Conservation (phyloP, 2,113 vertebrate species). For the Poeciliopsis retropinna region DNA sequence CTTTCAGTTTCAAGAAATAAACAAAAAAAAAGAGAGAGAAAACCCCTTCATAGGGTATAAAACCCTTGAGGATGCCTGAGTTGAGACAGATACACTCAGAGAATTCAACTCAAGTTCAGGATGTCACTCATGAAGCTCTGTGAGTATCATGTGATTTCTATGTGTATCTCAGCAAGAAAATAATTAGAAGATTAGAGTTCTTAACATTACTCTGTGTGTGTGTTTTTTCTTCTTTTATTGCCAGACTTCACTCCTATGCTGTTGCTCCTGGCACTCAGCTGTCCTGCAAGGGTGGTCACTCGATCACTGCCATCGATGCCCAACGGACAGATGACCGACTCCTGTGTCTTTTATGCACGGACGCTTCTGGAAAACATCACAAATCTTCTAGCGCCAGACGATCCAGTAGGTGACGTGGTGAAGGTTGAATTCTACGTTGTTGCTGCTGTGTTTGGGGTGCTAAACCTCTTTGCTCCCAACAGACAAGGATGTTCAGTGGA, state of each 20-base stretch:
- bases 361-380: slow-evolving; percentile 65
- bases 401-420: slow-evolving; percentile 26
- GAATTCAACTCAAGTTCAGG: slow-evolving; percentile 32
- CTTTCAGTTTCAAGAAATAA: slow-evolving; percentile 51
- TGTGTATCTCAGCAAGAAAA: neutral
- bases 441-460: neutral
- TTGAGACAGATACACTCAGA: slow-evolving; percentile 27
- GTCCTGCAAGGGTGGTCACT: slow-evolving; percentile 35
- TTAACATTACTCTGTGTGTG: neutral
- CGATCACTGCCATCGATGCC: slow-evolving; percentile 34
- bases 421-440: rapidly evolving
- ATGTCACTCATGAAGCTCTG: slow-evolving; percentile 59
- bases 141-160: slow-evolving; percentile 45
- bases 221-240: neutral
- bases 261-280: slow-evolving; percentile 58
- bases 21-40: slow-evolving; percentile 14
- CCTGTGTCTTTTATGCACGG: slow-evolving; percentile 47
- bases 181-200: neutral
- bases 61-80: slow-evolving; percentile 34
- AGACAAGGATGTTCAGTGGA: slow-evolving; percentile 69
- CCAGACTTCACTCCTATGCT: slow-evolving; percentile 49
- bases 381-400: slow-evolving; percentile 20
- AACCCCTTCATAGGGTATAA: slow-evolving; percentile 56
- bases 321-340: neutral
- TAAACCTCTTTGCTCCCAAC: neutral